Evolutionary conservation across 2,113 vertebrate genomes (phyloP).

Genomic region (Scolopax mira): DNA sequence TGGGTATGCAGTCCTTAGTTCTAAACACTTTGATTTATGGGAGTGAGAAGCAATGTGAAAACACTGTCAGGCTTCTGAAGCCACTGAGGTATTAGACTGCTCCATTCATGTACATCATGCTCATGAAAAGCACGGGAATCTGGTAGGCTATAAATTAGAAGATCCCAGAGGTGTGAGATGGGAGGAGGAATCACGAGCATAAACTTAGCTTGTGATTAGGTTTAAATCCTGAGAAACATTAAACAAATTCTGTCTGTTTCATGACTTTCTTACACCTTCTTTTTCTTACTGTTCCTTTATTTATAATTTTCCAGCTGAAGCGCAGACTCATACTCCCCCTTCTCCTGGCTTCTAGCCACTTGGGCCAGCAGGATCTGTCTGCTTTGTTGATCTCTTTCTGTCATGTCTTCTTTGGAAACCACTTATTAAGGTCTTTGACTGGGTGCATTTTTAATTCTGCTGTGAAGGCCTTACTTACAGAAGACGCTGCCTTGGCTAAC

Average conservation of each 20-base stretch:
- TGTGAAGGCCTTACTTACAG: not conserved
- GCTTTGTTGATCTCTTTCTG: not conserved
- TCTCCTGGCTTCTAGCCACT: not conserved
- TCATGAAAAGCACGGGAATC: constrained; percentile 42
- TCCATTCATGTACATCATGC: not conserved
- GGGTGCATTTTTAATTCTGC: not conserved
- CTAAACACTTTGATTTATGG: constrained; percentile 54
- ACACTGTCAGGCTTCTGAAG: constrained; percentile 59
- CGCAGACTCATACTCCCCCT: not conserved
- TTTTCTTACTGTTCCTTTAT: not conserved
- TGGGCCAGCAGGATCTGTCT: not conserved
- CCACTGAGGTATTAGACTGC: constrained; percentile 7
- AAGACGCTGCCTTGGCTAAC: not conserved
- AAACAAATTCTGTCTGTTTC: not conserved
- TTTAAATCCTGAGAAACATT: not conserved
- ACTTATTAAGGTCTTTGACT: not conserved
- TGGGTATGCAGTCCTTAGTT: not conserved
- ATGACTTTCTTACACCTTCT: not conserved
- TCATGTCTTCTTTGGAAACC: not conserved
- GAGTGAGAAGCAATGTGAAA: constrained; percentile 36
- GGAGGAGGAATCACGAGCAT: not conserved
- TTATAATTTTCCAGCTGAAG: not conserved
- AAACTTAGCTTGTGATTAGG: not conserved
- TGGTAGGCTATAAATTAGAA: constrained; percentile 42
- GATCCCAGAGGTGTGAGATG: not conserved